Evolutionary conservation across 2,797 vertebrate genomes (phyloP), one percentile per base, ranked within the genome.

Genomic region (Fringilla coelebs): DNA sequence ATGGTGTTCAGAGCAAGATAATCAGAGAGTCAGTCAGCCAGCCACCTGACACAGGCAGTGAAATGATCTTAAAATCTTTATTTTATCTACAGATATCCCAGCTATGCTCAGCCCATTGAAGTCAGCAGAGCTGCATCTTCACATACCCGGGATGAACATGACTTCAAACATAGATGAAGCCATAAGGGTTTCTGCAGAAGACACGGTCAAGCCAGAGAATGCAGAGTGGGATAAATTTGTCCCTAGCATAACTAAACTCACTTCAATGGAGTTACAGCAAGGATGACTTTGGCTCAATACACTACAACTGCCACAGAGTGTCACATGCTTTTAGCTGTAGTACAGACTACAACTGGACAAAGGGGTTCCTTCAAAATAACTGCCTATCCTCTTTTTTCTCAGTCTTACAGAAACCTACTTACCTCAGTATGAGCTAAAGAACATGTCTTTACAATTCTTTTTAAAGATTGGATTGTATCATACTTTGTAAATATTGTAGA

Each of bases 371-470:
- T 83, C 89, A 67, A 89, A 82, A 74, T 3, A 25, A 81, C 73
- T 96, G 86, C 89, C 73, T 93, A 49, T 90, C 55, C 63, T 78
- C 31, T 76, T 96, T 96, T 51, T 87, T 96, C 85, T 89, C 95
- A 92, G 54, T 94, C 76, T 91, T 94, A 80, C 79, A 92, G 66
- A 94, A 94, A 97, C 96, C 94, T 92, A 38, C 70, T 96, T 96
- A 97, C 96, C 94, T 98, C 96, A 90, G 82, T 94, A 88, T 91
- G 94, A 96, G 93, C 85, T 95, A 93, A 93, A 93, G 87, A 90
- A 95, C 85, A 86, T 11, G 58, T 94, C 94, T 94, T 95, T 96
- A 85, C 92, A 96, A 91, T 46, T 88, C 40, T 85, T 96, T 90
- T 94, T 94, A 94, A 77, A 48, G 31, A 87, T 78, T 71, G 36